Conservation (phyloP, 2,797 vertebrate genomes). For the Urosaurus nigricauda region DNA sequence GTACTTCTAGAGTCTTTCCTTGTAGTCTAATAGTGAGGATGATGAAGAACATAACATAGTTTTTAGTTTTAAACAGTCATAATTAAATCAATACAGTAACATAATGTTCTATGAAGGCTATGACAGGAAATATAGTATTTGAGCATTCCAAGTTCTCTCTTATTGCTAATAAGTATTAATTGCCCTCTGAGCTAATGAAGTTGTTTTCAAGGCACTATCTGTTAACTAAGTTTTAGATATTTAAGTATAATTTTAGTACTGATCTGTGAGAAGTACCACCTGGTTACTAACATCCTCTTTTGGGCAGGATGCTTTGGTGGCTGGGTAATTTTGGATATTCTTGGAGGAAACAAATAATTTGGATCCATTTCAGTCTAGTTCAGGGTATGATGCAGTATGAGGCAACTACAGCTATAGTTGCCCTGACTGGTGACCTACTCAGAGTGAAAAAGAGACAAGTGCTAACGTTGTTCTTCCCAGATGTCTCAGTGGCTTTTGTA, state of each 20-base stretch:
- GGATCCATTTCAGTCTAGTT: too few species aligned
- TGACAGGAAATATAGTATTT: not conserved
- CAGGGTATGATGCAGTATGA: too few species aligned
- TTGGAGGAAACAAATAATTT: too few species aligned
- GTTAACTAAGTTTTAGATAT: not conserved
- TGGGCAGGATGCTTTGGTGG: too few species aligned
- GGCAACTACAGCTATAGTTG: too few species aligned
- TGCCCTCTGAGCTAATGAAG: not conserved
- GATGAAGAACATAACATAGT: not conserved
- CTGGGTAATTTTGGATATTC: too few species aligned
- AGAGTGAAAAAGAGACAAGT: too few species aligned
- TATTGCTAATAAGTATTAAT: not conserved
- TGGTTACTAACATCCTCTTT: too few species aligned
- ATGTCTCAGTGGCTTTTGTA: too few species aligned
- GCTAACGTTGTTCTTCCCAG: too few species aligned
- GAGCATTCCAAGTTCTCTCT: not conserved
- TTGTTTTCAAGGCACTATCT: not conserved
- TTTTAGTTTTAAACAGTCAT: not conserved
- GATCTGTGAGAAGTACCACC: too few species aligned
- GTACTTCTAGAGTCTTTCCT: not conserved
- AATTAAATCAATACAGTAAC: not conserved
- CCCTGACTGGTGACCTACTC: too few species aligned
- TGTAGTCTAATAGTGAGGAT: not conserved
- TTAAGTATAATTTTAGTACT: not conserved
- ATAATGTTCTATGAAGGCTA: not conserved